Conservation (phyloP, 92 coral and sea anemone genomes). For the Epizoanthus illoricatus region DNA sequence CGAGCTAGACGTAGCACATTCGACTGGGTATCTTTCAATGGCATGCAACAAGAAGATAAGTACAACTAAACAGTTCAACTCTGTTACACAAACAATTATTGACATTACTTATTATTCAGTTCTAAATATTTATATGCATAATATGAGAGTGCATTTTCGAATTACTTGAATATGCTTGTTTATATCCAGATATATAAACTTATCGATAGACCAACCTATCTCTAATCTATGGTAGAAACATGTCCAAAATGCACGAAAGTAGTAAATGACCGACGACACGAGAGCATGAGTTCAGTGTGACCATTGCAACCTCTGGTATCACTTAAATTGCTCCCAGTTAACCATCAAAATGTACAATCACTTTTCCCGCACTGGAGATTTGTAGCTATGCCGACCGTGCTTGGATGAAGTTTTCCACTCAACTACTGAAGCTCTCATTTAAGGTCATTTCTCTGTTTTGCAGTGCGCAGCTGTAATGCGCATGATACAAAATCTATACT, state of each 20-base stretch:
- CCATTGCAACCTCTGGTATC: neutral
- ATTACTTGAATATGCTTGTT: too few relatives aligned
- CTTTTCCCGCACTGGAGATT: neutral
- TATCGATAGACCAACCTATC: too few relatives aligned
- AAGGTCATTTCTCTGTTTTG: too few relatives aligned
- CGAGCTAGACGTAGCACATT: constrained; percentile 7
- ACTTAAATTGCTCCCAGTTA: constrained; percentile 3
- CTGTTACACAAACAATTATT: constrained; percentile 6
- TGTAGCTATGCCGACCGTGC: constrained; percentile 11
- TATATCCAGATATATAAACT: too few relatives aligned
- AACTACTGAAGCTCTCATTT: too few relatives aligned
- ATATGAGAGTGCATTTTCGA: too few relatives aligned
- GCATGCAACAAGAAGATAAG: constrained; percentile 1
- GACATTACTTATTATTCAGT: neutral
- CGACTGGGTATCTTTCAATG: neutral
- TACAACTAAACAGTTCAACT: constrained; percentile 8
- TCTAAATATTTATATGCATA: neutral
- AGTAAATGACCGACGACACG: constrained; percentile 1
- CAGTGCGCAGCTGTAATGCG: too few relatives aligned
- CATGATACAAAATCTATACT: too few relatives aligned
- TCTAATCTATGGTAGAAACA: neutral
- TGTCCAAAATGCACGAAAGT: constrained; percentile 10
- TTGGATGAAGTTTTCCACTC: constrained; percentile 3
- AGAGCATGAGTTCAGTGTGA: constrained; percentile 20
- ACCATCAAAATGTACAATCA: neutral